phyloP scores from a whole-genome alignment of 2,797 vertebrate species.

The Bradypus variegatus region DNA sequence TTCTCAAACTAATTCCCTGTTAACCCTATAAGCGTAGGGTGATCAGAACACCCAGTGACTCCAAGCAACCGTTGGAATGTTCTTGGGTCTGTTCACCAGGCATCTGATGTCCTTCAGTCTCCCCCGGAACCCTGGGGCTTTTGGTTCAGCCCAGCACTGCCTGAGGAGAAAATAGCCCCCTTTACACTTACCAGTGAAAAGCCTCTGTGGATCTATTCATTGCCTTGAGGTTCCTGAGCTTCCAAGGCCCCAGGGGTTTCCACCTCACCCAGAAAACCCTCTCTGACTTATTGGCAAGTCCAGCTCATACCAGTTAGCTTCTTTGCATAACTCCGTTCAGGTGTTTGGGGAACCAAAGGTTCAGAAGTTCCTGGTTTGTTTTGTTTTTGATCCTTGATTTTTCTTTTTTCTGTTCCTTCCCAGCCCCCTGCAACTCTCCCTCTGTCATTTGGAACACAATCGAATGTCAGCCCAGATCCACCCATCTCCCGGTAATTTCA shows the following conservation, averaged over 20 bases:
- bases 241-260: conserved; percentile 4
- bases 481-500: neutral
- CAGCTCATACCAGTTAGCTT: conserved; percentile 19
- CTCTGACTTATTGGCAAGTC: conserved; percentile 21
- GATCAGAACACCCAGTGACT: neutral
- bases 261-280: conserved; percentile 25
- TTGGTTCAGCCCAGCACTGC: neutral
- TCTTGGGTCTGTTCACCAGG: neutral
- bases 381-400: neutral
- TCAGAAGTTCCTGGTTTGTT: neutral
- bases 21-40: neutral
- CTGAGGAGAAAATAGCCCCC: neutral
- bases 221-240: neutral
- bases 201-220: neutral
- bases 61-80: neutral
- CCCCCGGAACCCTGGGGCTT: neutral
- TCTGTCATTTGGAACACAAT: neutral
- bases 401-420: neutral
- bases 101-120: neutral
- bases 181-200: neutral
- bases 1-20: neutral
- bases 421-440: too few species aligned
- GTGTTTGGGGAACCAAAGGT: neutral
- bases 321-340: conserved; percentile 38
- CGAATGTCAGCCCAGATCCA: neutral